Percentiles rank a stretch among this genome's conserved stretches.
These are phyloP conservation scores for pig (Sus scrofa) DNA, from an alignment of 2,113 vertebrate species.

Conservation along the genomic window T2T-Sscrofa CM000825.6:50470501-50471000, in stretches of 20 bases:
- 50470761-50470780: not conserved
- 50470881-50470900: no score
- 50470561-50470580: not conserved
- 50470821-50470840: not conserved
- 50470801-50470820: not conserved
- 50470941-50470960: not conserved
- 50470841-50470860: not conserved
- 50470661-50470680: rapidly evolving
- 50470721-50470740: not conserved
- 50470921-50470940: not conserved
- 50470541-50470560: not conserved
- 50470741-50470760: not conserved
- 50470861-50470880: not conserved
- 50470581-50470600: not conserved
- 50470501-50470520: not conserved
- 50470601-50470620: not conserved
- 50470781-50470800: not conserved
- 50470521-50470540: not conserved
- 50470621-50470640: rapidly evolving
- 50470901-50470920: not conserved
- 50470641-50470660: rapidly evolving
- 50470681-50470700: rapidly evolving
- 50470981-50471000: not conserved
- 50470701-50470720: no score
- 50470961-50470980: not conserved